A percentile compares a stretch with the other conserved stretches of the same genome.
phyloP scores from a whole-genome alignment of 92 coral and sea anemone species.

The Bergia puertoricense region DNA sequence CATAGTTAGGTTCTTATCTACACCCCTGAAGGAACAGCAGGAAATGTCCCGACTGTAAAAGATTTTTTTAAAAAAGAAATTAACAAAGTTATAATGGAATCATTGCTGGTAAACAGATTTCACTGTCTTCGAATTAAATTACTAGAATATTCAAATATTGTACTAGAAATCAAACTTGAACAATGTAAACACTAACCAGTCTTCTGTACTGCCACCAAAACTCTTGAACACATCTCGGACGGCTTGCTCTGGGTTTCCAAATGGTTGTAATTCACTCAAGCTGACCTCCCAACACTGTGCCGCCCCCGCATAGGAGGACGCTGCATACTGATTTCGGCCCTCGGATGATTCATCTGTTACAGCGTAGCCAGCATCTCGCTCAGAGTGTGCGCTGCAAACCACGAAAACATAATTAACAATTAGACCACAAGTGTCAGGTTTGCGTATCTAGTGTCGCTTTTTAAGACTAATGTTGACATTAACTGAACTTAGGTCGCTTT shows the following conservation, averaged over 20 bases:
- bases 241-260: slow-evolving; percentile 83
- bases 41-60: too few relatives aligned
- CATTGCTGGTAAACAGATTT: too few relatives aligned
- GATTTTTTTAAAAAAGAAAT: too few relatives aligned
- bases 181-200: slow-evolving; percentile 68
- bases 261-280: slow-evolving; percentile 82
- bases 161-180: too few relatives aligned
- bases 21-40: too few relatives aligned
- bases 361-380: slow-evolving; percentile 74
- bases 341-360: slow-evolving; percentile 75
- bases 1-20: too few relatives aligned
- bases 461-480: too few relatives aligned
- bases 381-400: slow-evolving; percentile 63
- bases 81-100: too few relatives aligned
- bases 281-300: slow-evolving; percentile 82
- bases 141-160: background rate
- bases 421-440: too few relatives aligned
- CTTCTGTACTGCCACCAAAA: slow-evolving; percentile 76
- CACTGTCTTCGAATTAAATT: too few relatives aligned
- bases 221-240: slow-evolving; percentile 70
- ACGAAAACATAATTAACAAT: background rate
- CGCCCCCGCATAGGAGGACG: slow-evolving; percentile 68
- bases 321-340: slow-evolving; percentile 61
- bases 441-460: too few relatives aligned
- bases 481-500: too few relatives aligned